phyloP scores from a whole-genome alignment of 92 coral and sea anemone species.

The Bergia sp. region DNA sequence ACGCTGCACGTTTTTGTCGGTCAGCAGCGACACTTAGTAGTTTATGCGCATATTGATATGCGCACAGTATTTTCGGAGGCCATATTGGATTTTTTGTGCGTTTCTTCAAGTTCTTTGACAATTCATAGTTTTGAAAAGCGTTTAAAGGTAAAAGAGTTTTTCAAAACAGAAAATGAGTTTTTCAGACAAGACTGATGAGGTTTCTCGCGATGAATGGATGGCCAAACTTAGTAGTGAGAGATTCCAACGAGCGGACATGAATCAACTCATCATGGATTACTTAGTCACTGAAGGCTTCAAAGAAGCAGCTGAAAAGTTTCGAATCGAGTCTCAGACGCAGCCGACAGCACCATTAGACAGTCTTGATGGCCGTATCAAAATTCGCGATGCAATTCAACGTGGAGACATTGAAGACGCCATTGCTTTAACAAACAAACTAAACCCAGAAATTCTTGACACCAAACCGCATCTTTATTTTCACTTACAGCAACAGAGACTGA shows the following conservation, averaged over 20 bases:
- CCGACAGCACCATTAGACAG: constrained; percentile 87
- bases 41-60: neutral
- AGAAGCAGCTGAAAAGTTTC: constrained; percentile 98
- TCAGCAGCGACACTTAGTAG: constrained; percentile 1
- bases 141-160: neutral
- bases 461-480: constrained; percentile 89
- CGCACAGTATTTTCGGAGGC: constrained; percentile 22
- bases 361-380: constrained; percentile 93
- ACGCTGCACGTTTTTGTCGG: neutral
- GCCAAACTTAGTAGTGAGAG: constrained; percentile 79
- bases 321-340: constrained; percentile 94
- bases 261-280: constrained; percentile 95
- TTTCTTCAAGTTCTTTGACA: neutral
- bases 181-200: constrained; percentile 83
- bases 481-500: constrained; percentile 94
- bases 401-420: constrained; percentile 96
- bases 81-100: constrained; percentile 58
- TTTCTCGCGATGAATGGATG: constrained; percentile 97
- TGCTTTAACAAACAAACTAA: constrained; percentile 88
- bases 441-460: constrained; percentile 96
- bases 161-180: constrained; percentile 81
- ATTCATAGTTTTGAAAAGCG: neutral
- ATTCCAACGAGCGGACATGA: constrained; percentile 96
- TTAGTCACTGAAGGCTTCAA: constrained; percentile 99
- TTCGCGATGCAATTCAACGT: constrained; percentile 94